These are phyloP conservation scores for Euplexia lucipara DNA, from an alignment of 2,888 invertebrate species.

Conservation along the genomic window DNA sequence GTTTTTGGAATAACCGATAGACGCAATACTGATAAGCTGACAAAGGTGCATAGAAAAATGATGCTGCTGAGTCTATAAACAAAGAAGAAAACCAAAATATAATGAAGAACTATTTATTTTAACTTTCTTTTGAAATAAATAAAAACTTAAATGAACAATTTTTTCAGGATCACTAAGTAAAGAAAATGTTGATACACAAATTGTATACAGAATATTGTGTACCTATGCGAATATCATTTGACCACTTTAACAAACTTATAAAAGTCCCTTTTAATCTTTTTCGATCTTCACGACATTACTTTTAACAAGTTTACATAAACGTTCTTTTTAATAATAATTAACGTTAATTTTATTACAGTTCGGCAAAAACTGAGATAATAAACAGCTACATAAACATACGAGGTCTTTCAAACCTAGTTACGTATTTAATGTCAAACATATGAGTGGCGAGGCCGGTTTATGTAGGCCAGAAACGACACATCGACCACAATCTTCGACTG, in stretches of 20 bases:
- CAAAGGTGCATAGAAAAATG: not conserved
- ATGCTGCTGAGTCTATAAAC: slow-evolving; percentile 34
- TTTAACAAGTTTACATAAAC: slow-evolving; percentile 64
- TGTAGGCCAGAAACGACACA: slow-evolving; percentile 20
- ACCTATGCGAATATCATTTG: slow-evolving; percentile 65
- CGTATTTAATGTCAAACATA: slow-evolving; percentile 55
- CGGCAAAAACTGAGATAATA: slow-evolving; percentile 63
- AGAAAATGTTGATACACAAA: slow-evolving; percentile 71
- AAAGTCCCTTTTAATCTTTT: slow-evolving; percentile 51
- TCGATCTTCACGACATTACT: slow-evolving; percentile 53
- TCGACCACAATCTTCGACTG: slow-evolving; percentile 37
- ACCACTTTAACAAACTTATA: slow-evolving; percentile 59
- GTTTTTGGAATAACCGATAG: not conserved
- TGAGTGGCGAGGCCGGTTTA: slow-evolving; percentile 13
- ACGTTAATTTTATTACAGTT: slow-evolving; percentile 65
- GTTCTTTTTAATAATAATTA: slow-evolving; percentile 63
- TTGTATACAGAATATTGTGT: slow-evolving; percentile 68
- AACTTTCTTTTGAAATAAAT: slow-evolving; percentile 77
- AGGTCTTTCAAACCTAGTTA: slow-evolving; percentile 62
- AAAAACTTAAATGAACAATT: slow-evolving; percentile 81
- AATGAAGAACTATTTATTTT: slow-evolving; percentile 81
- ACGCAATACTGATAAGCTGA: not conserved
- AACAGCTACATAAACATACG: slow-evolving; percentile 57
- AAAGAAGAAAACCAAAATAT: slow-evolving; percentile 73
- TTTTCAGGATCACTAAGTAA: slow-evolving; percentile 75